phyloP scores from a whole-genome alignment of 2,888 invertebrate species.

The Periphyllus acericola region DNA sequence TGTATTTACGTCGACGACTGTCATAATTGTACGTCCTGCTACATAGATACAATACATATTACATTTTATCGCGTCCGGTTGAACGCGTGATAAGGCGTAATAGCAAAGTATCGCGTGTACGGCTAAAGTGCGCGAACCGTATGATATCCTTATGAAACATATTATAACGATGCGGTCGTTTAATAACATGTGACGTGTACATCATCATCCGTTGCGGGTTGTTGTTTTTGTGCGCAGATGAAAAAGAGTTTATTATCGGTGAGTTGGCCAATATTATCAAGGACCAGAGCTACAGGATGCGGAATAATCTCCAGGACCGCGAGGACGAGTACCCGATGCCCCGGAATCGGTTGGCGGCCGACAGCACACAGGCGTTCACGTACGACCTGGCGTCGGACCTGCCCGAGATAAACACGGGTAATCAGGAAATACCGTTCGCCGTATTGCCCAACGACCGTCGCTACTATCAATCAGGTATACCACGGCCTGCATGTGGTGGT shows the following conservation, averaged over 20 bases:
- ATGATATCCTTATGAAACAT: too few species aligned
- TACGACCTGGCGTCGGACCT: conserved; percentile 36
- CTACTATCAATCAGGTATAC: conserved; percentile 66
- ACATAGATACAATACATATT: too few species aligned
- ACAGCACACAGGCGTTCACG: conserved; percentile 21
- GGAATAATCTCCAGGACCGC: neutral
- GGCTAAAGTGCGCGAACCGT: too few species aligned
- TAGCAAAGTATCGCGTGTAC: too few species aligned
- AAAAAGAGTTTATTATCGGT: conserved; percentile 57
- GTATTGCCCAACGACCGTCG: conserved; percentile 68
- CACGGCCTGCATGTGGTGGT: neutral
- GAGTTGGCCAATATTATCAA: conserved; percentile 56
- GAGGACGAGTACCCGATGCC: conserved; percentile 6
- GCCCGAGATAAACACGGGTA: conserved; percentile 63
- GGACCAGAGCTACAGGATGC: conserved; percentile 45
- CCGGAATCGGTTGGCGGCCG: neutral
- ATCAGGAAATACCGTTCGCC: conserved; percentile 66
- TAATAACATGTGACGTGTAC: too few species aligned
- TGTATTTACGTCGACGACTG: too few species aligned
- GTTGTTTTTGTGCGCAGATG: conserved; percentile 35
- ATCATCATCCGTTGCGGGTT: neutral
- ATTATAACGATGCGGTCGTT: too few species aligned
- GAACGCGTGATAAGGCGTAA: too few species aligned
- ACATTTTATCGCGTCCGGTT: too few species aligned
- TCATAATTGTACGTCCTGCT: too few species aligned